Base-by-base conservation (phyloP, 64 coral and sea anemone genomes). In the Pachyseris speciosa region DNA sequence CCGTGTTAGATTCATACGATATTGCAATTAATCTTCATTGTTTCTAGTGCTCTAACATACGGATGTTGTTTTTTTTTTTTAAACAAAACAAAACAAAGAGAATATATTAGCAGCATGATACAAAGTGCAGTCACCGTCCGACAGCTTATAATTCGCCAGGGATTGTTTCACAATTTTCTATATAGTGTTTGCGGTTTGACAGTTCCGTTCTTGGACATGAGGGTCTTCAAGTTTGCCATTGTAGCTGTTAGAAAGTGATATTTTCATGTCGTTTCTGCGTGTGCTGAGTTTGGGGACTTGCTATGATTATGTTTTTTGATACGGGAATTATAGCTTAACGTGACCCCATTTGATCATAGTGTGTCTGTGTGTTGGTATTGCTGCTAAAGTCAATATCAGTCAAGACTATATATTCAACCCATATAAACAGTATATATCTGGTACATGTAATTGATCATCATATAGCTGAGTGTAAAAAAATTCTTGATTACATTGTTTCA, bases 1-100 rank as follows among this genome's bases (percentile, higher is more conserved):
- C 51, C 33, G 2, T 64, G 15, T n/a, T 89, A n/a, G n/a, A n/a
- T n/a, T n/a, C n/a, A n/a, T n/a, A n/a, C 76, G 67, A 75, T 39
- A 74, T 43, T 42, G 17, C 15, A 24, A 11, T 72, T 24, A 72
- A 16, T 26, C 37, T 79, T 50, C 5, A 4, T 36, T 17, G 28
- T 20, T 57, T 50, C 12, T 76, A 27, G 15, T 30, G 22, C 24
- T 25, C 39, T 28, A 28, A 27, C 9, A 12, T 22, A 75, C 37
- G 3, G 20, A 40, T 81, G 31, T 41, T 39, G 38, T 7, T 24
- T 4, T 4, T 40, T 58, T 40, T 33, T 40, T 41, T 24, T 39
- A 1, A 61, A 39, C 19, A 40, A 39, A 81, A 39, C 49, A n/a
- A 60, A 81, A 81, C 53, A 81, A 63, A 61, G n/a, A 4, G 34